Percentiles rank a stretch among this genome's conserved stretches.
These are phyloP conservation scores for Aix galericulata DNA, from an alignment of 2,113 vertebrate species.

Conservation along the genomic window DNA sequence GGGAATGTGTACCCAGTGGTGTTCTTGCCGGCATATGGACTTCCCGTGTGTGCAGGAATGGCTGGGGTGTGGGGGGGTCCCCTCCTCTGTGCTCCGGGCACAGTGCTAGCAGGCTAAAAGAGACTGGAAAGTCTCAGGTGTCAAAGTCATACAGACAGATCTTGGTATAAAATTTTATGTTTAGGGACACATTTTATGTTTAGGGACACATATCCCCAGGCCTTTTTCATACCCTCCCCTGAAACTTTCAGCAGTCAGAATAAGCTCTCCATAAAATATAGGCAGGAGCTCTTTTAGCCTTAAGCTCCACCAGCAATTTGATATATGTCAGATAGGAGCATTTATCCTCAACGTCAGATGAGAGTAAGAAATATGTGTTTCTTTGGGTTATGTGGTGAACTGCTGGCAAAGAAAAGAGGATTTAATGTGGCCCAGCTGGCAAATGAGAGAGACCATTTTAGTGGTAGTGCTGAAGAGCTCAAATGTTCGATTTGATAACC, in stretches of 20 bases:
- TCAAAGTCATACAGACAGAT: neutral
- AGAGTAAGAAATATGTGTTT: neutral
- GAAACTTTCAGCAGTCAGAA: neutral
- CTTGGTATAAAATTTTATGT: neutral
- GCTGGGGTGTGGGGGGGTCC: neutral
- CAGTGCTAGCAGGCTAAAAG: neutral
- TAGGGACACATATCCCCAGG: neutral
- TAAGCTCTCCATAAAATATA: neutral
- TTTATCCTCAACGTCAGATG: neutral
- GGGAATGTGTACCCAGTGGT: conserved; percentile 65
- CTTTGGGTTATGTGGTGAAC: neutral
- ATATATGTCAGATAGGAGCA: neutral
- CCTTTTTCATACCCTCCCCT: neutral
- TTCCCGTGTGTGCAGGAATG: conserved; percentile 55
- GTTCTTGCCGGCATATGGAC: conserved; percentile 67
- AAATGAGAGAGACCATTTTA: neutral
- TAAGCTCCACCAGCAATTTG: neutral
- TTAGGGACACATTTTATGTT: neutral
- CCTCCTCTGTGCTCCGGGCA: neutral
- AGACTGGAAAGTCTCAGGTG: neutral
- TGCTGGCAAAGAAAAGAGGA: neutral
- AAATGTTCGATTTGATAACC: neutral
- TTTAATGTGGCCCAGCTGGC: neutral
- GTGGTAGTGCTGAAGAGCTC: neutral
- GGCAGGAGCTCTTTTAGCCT: neutral